These are phyloP conservation scores for Siniperca knerii DNA, from an alignment of 2,113 vertebrate genomes.

Conservation along the genomic window DNA sequence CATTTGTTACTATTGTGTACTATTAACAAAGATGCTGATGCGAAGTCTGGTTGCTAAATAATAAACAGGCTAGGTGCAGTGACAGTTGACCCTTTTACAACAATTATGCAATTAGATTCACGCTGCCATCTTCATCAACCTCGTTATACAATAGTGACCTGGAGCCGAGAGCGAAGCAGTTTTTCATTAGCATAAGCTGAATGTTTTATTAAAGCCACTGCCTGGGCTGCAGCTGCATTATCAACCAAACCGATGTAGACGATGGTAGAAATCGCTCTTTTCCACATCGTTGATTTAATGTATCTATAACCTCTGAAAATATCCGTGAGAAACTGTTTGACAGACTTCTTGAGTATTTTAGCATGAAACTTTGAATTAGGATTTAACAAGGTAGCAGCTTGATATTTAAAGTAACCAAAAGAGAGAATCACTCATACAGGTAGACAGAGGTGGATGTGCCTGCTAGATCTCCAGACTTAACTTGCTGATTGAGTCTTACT, in stretches of 20 bases:
- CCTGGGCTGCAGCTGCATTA: constrained; percentile 15
- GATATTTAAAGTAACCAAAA: not conserved
- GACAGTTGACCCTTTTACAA: constrained; percentile 41
- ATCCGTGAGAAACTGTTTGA: not conserved
- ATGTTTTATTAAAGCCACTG: constrained; percentile 64
- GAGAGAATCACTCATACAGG: not conserved
- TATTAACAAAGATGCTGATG: not conserved
- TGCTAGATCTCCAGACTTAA: not conserved
- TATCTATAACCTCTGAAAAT: constrained; percentile 25
- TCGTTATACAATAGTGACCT: constrained; percentile 69
- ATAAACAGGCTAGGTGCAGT: not conserved
- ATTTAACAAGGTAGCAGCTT: not conserved
- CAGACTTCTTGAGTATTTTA: constrained; percentile 2
- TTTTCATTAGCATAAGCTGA: constrained; percentile 53
- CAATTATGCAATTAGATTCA: constrained; percentile 53
- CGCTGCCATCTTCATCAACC: constrained; percentile 41
- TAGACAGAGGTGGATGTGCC: constrained; percentile 20
- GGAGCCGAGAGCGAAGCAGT: constrained; percentile 43
- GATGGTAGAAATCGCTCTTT: not conserved
- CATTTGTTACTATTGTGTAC: not conserved
- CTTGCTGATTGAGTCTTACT: not conserved
- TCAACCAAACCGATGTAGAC: constrained; percentile 24
- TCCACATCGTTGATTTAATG: constrained; percentile 10
- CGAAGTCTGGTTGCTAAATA: not conserved
- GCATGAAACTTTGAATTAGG: constrained; percentile 2